Base-by-base conservation (phyloP, 2,113 vertebrate genomes). In the Bubo blakistoni region DNA sequence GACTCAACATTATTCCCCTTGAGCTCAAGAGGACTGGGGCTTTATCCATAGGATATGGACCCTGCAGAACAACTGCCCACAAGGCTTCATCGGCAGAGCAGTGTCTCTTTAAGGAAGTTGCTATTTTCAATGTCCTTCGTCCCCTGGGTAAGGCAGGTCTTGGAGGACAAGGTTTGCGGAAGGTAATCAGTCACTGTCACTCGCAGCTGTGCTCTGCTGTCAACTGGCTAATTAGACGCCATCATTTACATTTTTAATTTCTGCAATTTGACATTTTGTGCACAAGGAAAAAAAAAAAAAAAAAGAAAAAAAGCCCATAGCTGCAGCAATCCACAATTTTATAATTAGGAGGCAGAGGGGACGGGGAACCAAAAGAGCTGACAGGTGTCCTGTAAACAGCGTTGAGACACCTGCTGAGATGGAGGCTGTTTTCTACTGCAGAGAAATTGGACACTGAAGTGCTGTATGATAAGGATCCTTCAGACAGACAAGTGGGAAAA, bases 161-260 rank as follows among this genome's bases (percentile, higher is more conserved):
- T 80, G 91, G 96, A 96, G 98, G 97, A 97, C 97, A 97, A 97
- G 94, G 97, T 97, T 98, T 97, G 98, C 93, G 84, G 98, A 98
- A 98, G 97, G 98, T 98, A 99, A 99, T 99, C 98, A 98, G 98
- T 99, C 99, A 99, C 97, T 99, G 99, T 99, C 99, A 98, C 96
- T 98, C 70, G 98, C 99, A 99, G 98, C 99, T 99, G 99, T 98
- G 98, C 98, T 97, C 98, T 95, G 97, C 98, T 98, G 98, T 99
- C 98, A 99, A 98, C 98, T 98, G 98, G 98, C 98, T 99, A 99
- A 99, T 99, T 99, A 99, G 98, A 98, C 96, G 26, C 97, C 98
- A 97, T 98, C 98, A 99, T 99, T 99, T 99, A 98, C 99, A 99
- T 99, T 98, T 99, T 99, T 99, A 98, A 99, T 99, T 99, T 98